phyloP scores from a whole-genome alignment of 2,113 vertebrate genomes.

The Asarcornis scutulata region DNA sequence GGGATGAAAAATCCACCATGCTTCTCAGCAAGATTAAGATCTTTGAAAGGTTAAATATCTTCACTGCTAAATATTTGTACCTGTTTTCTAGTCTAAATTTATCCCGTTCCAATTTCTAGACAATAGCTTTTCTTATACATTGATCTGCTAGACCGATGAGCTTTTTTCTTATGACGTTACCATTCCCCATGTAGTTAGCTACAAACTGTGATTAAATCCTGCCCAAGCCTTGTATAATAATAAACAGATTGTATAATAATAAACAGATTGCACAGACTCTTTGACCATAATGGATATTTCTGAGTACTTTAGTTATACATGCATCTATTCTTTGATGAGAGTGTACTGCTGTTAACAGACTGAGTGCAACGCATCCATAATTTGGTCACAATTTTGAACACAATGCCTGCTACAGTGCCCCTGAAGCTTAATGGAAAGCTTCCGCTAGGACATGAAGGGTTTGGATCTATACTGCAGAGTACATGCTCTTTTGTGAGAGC shows the following conservation, averaged over 20 bases:
- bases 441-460: neutral
- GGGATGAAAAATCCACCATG: neutral
- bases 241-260: neutral
- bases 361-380: neutral
- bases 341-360: neutral
- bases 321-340: neutral
- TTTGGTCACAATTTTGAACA: neutral
- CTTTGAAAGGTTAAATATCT: neutral
- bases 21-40: neutral
- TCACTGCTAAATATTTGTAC: neutral
- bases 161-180: neutral
- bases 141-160: neutral
- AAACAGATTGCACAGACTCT: neutral
- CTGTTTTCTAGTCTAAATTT: neutral
- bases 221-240: neutral
- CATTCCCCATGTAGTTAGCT: neutral
- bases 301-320: neutral
- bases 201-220: neutral
- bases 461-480: fast-evolving
- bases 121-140: neutral
- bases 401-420: neutral
- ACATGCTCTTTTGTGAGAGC: neutral
- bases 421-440: neutral
- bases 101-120: neutral
- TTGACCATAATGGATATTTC: neutral